Conservation (phyloP, 2,888 invertebrate genomes). For the Drosophila niveifrons region DNA sequence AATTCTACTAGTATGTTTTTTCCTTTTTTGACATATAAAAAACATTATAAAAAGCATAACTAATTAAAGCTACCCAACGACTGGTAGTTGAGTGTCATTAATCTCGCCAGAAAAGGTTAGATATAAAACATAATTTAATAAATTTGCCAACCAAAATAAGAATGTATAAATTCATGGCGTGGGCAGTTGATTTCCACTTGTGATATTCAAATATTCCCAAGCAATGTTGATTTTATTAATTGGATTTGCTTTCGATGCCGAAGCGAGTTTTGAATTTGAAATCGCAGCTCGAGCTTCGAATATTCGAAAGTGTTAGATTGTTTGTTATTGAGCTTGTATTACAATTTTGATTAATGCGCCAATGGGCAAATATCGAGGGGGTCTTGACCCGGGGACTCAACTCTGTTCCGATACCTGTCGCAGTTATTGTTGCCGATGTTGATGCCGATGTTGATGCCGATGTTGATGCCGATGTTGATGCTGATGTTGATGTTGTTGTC, state of each 20-base stretch:
- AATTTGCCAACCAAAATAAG: slow-evolving; percentile 52
- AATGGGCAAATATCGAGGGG: slow-evolving; percentile 58
- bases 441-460: slow-evolving; percentile 34
- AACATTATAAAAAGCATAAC: background rate
- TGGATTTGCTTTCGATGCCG: slow-evolving; percentile 65
- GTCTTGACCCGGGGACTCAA: slow-evolving; percentile 27
- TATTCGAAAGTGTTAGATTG: slow-evolving; percentile 75
- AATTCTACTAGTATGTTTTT: no score
- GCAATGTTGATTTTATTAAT: slow-evolving; percentile 79
- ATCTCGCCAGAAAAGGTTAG: slow-evolving; percentile 13
- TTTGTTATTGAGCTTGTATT: slow-evolving; percentile 77
- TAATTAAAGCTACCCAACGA: background rate
- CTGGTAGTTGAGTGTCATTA: slow-evolving; percentile 5
- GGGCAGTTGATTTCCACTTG: slow-evolving; percentile 70
- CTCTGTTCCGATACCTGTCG: slow-evolving; percentile 47
- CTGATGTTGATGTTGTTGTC: slow-evolving; percentile 57
- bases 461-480: slow-evolving; percentile 45
- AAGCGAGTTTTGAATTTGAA: slow-evolving; percentile 1
- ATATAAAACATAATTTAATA: slow-evolving; percentile 74
- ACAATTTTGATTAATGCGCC: slow-evolving; percentile 78
- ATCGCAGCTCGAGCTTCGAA: slow-evolving; percentile 6
- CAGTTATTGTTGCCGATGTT: slow-evolving; percentile 35
- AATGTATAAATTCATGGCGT: slow-evolving; percentile 54
- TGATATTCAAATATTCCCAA: slow-evolving; percentile 58
- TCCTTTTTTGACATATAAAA: background rate